A percentile compares a stretch with the other conserved stretches of the same genome.
phyloP scores from a whole-genome alignment of 2,113 vertebrate species.

The Phylloscopus trochiloides region DNA sequence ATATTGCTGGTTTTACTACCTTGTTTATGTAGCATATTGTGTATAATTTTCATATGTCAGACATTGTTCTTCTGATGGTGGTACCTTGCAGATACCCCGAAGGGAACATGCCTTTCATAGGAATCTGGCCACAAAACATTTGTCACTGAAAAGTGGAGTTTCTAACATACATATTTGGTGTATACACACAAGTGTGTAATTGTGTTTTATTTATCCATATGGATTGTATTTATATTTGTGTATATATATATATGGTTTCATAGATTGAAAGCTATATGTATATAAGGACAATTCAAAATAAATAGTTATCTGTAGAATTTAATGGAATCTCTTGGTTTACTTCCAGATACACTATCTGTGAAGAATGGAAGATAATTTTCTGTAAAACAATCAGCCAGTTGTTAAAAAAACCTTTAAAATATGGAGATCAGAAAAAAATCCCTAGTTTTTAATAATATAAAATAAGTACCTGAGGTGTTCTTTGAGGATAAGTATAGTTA shows the following conservation, averaged over 20 bases:
- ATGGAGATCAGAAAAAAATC: background rate
- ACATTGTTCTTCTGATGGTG: background rate
- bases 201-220: background rate
- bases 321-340: background rate
- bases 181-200: background rate
- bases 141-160: background rate
- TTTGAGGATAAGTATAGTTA: background rate
- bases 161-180: background rate
- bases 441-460: background rate
- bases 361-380: background rate
- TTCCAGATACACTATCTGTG: background rate
- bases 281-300: background rate
- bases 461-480: background rate
- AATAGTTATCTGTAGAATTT: background rate
- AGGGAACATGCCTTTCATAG: background rate
- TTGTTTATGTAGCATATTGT: background rate
- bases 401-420: background rate
- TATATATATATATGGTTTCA: background rate
- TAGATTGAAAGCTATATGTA: background rate
- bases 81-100: background rate
- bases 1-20: background rate
- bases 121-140: background rate
- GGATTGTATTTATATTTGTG: background rate
- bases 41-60: background rate
- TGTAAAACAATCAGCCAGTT: background rate